phyloP scores from a whole-genome alignment of 2,888 invertebrate species.

The Ectemnius lituratus region DNA sequence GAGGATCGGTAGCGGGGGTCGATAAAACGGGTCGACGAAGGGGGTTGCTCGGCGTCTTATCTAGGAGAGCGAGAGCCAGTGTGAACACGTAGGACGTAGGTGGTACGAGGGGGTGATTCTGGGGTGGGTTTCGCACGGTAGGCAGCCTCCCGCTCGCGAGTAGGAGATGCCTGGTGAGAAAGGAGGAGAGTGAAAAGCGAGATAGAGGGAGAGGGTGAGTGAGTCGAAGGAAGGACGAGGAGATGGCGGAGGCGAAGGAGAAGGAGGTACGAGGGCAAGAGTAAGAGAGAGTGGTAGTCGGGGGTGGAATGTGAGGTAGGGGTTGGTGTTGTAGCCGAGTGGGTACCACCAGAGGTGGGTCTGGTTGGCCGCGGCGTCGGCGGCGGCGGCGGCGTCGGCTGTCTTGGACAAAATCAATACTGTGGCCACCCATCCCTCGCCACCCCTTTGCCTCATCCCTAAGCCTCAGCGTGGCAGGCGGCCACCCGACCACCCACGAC shows the following conservation, averaged over 20 bases:
- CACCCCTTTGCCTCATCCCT: slow-evolving; percentile 65
- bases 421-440: slow-evolving; percentile 74
- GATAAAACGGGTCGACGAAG: slow-evolving; percentile 47
- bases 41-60: slow-evolving; percentile 49
- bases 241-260: slow-evolving; percentile 32
- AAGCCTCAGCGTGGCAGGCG: slow-evolving; percentile 51
- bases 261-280: slow-evolving; percentile 46
- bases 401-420: slow-evolving; percentile 79
- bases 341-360: slow-evolving; percentile 77
- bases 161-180: slow-evolving; percentile 23
- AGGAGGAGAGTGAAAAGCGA: slow-evolving; percentile 45
- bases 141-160: slow-evolving; percentile 15
- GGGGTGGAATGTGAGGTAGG: slow-evolving; percentile 58
- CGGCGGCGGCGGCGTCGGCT: slow-evolving; percentile 73
- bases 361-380: slow-evolving; percentile 77
- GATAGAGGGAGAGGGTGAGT: slow-evolving; percentile 44
- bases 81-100: slow-evolving; percentile 40
- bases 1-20: slow-evolving; percentile 17
- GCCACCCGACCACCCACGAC: slow-evolving; percentile 41
- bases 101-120: slow-evolving; percentile 14
- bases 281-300: slow-evolving; percentile 45
- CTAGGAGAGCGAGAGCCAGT: slow-evolving; percentile 27
- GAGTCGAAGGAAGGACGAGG: slow-evolving; percentile 27
- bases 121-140: slow-evolving; percentile 10
- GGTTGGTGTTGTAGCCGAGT: slow-evolving; percentile 67